Base-by-base conservation (phyloP, 2,888 invertebrate genomes). In the Salticus scenicus region DNA sequence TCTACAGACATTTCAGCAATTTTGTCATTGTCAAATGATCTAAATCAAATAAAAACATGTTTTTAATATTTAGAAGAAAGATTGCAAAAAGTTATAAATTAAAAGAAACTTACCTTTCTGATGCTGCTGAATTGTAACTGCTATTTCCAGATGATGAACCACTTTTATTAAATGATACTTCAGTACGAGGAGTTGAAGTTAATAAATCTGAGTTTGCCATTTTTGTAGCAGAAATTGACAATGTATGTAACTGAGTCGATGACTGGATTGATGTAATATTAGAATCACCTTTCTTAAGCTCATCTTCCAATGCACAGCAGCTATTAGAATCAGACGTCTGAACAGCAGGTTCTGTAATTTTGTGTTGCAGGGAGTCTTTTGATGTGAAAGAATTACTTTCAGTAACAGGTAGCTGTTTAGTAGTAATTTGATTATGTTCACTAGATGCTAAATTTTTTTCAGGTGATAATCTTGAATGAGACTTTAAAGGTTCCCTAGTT, bases 81-180 rank as follows among this genome's bases (percentile, higher is more conserved):
- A 37, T 10, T 37, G 10, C 37, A 37, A n/a, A n/a, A 37, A 37
- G 37, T 37, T 37, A 37, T 37, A 10, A 37, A 37, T 37, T 37
- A 57, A 57, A 57, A 24, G 24, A 1, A 57, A 37, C 37, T 37
- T 33, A 67, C 67, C 67, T 67, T 24, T 67, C 67, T 8, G 24
- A 20, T 0, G 67, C 67, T 2, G 67, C 67, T 33, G 67, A 67
- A 20, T 37, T 37, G 33, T 67, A 67, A 67, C 33, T 33, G 20
- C 67, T 67, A 20, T 37, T 69, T 42, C 57, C 67, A 12, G 70
- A 28, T 14, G 64, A 70, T 30, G 69, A 63, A 10, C 17, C 33
- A 24, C 28, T 67, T 80, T 24, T 66, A 28, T 73, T 73, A 12
- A 80, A 73, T 4, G 47, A 27, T 66, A 64, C 72, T 14, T 66